These are phyloP conservation scores for Microcebus griseorufus DNA, from an alignment of 2,113 vertebrate genomes.

Conservation along the genomic window DNA sequence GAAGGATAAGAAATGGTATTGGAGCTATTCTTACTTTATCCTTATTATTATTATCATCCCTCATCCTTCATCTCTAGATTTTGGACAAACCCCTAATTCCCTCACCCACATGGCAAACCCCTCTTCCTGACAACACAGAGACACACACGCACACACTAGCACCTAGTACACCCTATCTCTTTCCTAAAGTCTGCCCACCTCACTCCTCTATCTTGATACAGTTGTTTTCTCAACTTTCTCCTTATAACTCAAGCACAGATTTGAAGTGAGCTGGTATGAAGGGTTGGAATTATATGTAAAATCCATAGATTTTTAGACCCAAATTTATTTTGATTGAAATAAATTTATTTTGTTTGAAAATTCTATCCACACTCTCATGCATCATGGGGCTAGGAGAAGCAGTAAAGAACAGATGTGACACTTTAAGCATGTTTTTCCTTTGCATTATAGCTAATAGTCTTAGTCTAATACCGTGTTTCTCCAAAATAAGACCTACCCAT, in stretches of 20 bases:
- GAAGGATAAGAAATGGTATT: background rate
- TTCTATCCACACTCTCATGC: background rate
- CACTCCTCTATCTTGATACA: background rate
- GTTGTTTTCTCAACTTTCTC: background rate
- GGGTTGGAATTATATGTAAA: background rate
- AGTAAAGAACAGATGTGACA: background rate
- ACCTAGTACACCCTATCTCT: background rate
- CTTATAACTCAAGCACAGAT: background rate
- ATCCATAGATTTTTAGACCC: background rate
- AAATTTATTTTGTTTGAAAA: background rate
- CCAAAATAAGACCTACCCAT: too few relatives aligned
- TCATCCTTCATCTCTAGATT: background rate
- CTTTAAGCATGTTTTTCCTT: background rate
- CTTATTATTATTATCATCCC: too few relatives aligned
- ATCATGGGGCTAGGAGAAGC: background rate
- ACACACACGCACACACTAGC: background rate
- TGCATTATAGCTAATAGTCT: background rate
- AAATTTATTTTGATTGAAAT: background rate
- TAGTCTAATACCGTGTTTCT: too few relatives aligned
- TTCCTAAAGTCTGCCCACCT: background rate
- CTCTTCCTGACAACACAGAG: background rate
- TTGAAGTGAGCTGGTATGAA: background rate
- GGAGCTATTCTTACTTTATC: background rate
- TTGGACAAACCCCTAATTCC: background rate
- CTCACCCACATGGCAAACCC: accelerated